Evolutionary conservation across 2,888 invertebrate genomes (phyloP).

Genomic region (Parascotia fuliginaria): DNA sequence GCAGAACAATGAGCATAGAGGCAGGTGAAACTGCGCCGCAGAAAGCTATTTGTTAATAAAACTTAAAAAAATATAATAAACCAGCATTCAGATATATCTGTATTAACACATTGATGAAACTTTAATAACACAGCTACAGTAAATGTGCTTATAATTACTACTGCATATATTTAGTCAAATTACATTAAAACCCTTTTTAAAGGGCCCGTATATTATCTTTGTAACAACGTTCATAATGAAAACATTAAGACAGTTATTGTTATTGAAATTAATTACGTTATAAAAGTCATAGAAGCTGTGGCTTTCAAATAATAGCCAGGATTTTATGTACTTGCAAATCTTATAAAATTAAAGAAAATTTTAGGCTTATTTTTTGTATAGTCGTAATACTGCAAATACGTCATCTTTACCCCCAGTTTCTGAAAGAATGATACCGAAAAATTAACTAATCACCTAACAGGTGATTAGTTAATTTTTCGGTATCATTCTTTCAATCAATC

Average conservation of each 20-base stretch:
- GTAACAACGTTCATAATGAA: slow-evolving; percentile 12
- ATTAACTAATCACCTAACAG: too few species aligned
- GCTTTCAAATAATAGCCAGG: background rate
- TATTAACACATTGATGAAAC: background rate
- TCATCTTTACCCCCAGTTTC: too few species aligned
- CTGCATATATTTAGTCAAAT: slow-evolving; percentile 22
- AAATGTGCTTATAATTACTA: slow-evolving; percentile 35
- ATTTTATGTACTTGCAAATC: too few species aligned
- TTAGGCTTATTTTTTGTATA: too few species aligned
- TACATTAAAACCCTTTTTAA: slow-evolving; percentile 31
- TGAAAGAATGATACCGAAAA: too few species aligned
- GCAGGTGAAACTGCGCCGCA: too few species aligned
- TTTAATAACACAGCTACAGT: slow-evolving; percentile 25
- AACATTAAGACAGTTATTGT: slow-evolving; percentile 24
- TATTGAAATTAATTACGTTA: slow-evolving; percentile 28
- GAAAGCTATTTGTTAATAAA: too few species aligned
- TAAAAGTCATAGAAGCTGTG: slow-evolving; percentile 12
- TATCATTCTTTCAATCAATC: too few species aligned
- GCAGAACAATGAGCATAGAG: too few species aligned
- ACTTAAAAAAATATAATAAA: background rate
- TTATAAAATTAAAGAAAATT: too few species aligned
- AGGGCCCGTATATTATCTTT: slow-evolving; percentile 9
- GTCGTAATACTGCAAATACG: too few species aligned
- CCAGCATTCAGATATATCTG: background rate
- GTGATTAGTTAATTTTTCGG: too few species aligned